These are phyloP conservation scores for Ramphastos sulfuratus DNA, from an alignment of 2,113 vertebrate genomes.

Conservation along the genomic window DNA sequence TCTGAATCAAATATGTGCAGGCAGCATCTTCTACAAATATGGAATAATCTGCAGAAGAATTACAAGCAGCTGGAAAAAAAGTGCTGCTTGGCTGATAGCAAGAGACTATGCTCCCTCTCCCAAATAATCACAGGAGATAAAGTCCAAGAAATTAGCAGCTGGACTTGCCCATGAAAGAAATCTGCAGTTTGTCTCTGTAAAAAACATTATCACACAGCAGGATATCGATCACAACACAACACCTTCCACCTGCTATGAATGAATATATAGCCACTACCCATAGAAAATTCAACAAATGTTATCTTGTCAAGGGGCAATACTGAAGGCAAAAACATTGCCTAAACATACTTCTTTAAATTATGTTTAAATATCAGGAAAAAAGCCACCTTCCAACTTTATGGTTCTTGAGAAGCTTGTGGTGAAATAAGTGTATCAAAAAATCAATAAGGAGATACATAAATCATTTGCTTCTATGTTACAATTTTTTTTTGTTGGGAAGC, in stretches of 20 bases:
- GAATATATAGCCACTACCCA: background rate
- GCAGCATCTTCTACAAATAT: background rate
- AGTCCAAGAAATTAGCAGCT: background rate
- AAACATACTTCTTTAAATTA: background rate
- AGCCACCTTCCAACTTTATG: background rate
- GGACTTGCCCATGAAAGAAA: background rate
- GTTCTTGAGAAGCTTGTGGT: background rate
- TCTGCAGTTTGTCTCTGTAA: background rate
- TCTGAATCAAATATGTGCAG: background rate
- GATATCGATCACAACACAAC: background rate
- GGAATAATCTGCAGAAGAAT: background rate
- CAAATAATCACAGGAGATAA: background rate
- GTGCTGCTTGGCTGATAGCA: background rate
- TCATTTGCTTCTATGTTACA: background rate
- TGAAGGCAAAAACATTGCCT: background rate
- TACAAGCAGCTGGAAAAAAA: conserved; percentile 20
- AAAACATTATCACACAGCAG: background rate
- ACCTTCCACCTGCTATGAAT: background rate
- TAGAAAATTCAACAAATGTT: background rate
- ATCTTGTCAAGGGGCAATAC: background rate
- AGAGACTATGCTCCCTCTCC: background rate
- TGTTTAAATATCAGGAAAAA: background rate
- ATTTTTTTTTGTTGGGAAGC: background rate
- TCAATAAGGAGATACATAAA: background rate
- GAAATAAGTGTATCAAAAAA: background rate